These are phyloP conservation scores for Petrophora chlorosata DNA, from an alignment of 2,888 invertebrate genomes.

Conservation along the genomic window DNA sequence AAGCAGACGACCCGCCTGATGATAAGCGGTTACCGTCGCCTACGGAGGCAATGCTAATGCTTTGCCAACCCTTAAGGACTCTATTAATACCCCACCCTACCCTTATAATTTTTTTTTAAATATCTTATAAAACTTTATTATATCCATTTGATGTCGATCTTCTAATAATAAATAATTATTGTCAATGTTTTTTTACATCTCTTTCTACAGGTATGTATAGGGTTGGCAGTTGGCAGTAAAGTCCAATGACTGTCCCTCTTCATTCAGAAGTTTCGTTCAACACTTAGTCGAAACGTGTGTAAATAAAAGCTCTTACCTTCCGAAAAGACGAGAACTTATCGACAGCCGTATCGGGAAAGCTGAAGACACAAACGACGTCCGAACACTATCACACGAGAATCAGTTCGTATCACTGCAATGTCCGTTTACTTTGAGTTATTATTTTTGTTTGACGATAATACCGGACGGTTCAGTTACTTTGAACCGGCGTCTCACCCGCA, in stretches of 20 bases:
- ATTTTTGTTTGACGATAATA: slow-evolving; percentile 65
- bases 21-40: too few species aligned
- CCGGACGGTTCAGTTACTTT: slow-evolving; percentile 66
- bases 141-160: too few species aligned
- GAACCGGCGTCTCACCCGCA: slow-evolving; percentile 72
- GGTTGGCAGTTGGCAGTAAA: too few species aligned
- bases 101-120: too few species aligned
- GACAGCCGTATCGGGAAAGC: slow-evolving; percentile 12
- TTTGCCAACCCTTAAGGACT: too few species aligned
- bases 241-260: slow-evolving; percentile 3
- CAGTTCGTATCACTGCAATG: slow-evolving; percentile 54
- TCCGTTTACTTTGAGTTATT: slow-evolving; percentile 56
- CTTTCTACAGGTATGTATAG: too few species aligned
- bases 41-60: too few species aligned
- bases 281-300: slow-evolving; percentile 4
- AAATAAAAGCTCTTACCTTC: slow-evolving; percentile 29
- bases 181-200: too few species aligned
- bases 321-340: slow-evolving; percentile 12
- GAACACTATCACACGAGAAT: slow-evolving; percentile 54
- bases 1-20: too few species aligned
- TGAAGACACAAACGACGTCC: slow-evolving; percentile 23
- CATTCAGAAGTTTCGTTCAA: slow-evolving; percentile 17
- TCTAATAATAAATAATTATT: too few species aligned
- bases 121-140: too few species aligned
- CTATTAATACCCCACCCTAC: too few species aligned